Percentiles rank a stretch among this genome's conserved stretches.
These are phyloP conservation scores for Onychostruthus taczanowskii DNA, from an alignment of 2,113 vertebrate species.

Conservation along the genomic window DNA sequence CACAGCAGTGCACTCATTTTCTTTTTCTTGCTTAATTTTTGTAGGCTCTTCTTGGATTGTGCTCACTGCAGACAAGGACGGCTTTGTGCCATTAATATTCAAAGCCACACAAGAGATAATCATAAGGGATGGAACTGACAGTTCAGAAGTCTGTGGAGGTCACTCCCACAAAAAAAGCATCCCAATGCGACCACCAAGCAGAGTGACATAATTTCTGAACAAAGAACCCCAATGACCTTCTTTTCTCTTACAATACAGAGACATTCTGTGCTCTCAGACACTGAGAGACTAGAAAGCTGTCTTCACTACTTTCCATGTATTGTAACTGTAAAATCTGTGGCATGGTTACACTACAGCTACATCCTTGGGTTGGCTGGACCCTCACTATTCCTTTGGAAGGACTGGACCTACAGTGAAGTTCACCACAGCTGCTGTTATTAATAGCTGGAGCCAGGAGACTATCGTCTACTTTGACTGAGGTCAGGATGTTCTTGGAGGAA, in stretches of 20 bases:
- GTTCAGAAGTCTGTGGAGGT: constrained; percentile 33
- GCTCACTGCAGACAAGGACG: constrained; percentile 84
- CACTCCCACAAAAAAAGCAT: constrained; percentile 17
- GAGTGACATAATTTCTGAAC: constrained; percentile 51
- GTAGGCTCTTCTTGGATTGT: constrained; percentile 87
- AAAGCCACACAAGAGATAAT: constrained; percentile 84
- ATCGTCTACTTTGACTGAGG: not conserved
- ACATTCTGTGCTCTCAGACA: not conserved
- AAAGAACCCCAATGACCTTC: not conserved
- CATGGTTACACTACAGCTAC: not conserved
- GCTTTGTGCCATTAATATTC: constrained; percentile 88
- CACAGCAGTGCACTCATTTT: not conserved
- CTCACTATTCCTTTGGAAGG: not conserved
- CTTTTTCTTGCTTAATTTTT: constrained; percentile 16
- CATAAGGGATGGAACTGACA: constrained; percentile 80
- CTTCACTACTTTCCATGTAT: not conserved
- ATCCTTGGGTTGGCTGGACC: not conserved
- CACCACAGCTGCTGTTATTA: not conserved
- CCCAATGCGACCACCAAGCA: constrained; percentile 30
- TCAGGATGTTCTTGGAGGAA: not conserved
- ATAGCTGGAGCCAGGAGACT: not conserved
- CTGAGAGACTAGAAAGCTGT: not conserved
- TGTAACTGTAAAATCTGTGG: not conserved
- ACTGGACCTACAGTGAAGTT: not conserved
- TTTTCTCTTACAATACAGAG: not conserved